Evolutionary conservation across 2,888 invertebrate species (phyloP).

Genomic region (Pteria penguin): DNA sequence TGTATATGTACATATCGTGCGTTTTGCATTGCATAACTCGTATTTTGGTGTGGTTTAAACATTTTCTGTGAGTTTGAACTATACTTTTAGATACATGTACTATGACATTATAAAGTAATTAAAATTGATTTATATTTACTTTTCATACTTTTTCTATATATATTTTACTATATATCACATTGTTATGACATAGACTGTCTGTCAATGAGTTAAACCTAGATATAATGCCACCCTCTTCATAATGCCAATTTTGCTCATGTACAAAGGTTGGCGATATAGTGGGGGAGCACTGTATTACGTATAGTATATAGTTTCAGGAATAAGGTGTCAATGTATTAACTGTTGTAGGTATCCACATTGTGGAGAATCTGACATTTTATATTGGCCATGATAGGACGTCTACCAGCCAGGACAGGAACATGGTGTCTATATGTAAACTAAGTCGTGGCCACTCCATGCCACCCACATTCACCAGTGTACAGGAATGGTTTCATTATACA

Average conservation of each 20-base stretch:
- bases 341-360: slow-evolving; percentile 62
- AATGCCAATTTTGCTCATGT: background rate
- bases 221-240: background rate
- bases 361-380: slow-evolving; percentile 92
- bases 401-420: slow-evolving; percentile 82
- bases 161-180: too few relatives aligned
- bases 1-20: background rate
- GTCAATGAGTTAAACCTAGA: background rate
- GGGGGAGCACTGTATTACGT: background rate
- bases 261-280: background rate
- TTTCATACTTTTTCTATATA: too few relatives aligned
- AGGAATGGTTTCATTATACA: slow-evolving; percentile 98
- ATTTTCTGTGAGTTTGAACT: too few relatives aligned
- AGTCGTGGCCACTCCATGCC: slow-evolving; percentile 95
- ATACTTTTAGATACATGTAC: too few relatives aligned
- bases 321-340: too few relatives aligned
- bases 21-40: too few relatives aligned
- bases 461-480: slow-evolving; percentile 95
- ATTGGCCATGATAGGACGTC: slow-evolving; percentile 86
- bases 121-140: too few relatives aligned
- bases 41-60: too few relatives aligned
- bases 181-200: background rate
- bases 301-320: too few relatives aligned
- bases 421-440: slow-evolving; percentile 96
- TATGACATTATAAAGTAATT: too few relatives aligned